Evolutionary conservation across 2,888 invertebrate genomes (phyloP), one percentile per base, ranked within the genome.

Genomic region (Timandra comae): DNA sequence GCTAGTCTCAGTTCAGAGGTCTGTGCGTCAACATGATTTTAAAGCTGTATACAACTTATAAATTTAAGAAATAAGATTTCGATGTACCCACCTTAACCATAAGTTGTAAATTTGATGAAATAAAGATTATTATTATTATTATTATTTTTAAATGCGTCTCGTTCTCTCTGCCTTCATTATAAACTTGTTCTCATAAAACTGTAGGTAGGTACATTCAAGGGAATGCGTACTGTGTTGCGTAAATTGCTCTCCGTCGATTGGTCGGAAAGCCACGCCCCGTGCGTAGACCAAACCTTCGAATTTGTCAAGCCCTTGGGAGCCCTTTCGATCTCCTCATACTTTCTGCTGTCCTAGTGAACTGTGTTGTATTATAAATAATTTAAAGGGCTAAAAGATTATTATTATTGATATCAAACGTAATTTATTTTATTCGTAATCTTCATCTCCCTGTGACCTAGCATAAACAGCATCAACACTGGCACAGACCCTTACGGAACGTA

Each of bases 311-410:
- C 85, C 84, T 81, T 79, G 43, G 49, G 51, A 47, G 70, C 82
- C 86, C 81, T 84, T 81, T 62, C 45, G 24, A 73, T 44, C 82
- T 81, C 76, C 62, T 77, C 53, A 45, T 34, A 52, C 35, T 55
- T 63, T 74, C 62, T 86, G 80, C 47, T 53, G 41, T 64, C 84
- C 84, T 79, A 63, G 86, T 86, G 61, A 56, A 56, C 70, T 74
- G 82, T 74, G 81, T 86, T 86, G 85, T 86, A 86, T 82, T 86
- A 86, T 86, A 86, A 86, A 86, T 86, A 86, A 85, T 85, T 84
- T 82, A 78, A 82, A 80, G 85, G 85, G 79, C 80, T 72, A 68
- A 62, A 61, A 69, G 67, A 62, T 59, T 66, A 67, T 67, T 71
- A 58, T 59, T 60, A 50, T 57, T 52, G 43, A 56, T 57, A 54